phyloP scores from a whole-genome alignment of 2,797 vertebrate species.

The Syngnathus acus region DNA sequence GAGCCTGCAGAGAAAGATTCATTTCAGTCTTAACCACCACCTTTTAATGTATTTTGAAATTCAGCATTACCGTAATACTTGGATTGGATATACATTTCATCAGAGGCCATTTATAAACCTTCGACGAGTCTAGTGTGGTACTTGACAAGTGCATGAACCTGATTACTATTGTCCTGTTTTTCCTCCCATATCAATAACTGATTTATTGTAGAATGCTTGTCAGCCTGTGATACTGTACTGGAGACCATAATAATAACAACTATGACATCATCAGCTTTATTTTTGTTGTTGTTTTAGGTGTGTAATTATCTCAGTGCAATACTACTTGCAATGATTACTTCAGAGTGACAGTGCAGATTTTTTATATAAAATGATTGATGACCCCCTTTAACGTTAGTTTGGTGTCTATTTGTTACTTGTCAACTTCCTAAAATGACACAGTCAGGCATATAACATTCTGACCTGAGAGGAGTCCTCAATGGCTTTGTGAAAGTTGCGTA shows the following conservation, averaged over 20 bases:
- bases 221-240: background rate
- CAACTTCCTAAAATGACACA: background rate
- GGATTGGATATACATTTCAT: background rate
- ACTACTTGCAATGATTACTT: background rate
- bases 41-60: background rate
- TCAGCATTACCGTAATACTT: background rate
- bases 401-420: background rate
- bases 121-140: background rate
- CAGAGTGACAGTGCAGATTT: background rate
- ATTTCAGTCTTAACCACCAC: background rate
- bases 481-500: conserved; percentile 87
- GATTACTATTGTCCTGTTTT: background rate
- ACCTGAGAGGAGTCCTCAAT: conserved; percentile 89
- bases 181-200: background rate
- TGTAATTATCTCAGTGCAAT: background rate
- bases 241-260: no score
- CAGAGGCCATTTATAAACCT: background rate
- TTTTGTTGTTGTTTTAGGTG: background rate
- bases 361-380: background rate
- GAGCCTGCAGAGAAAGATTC: conserved; percentile 67
- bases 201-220: background rate
- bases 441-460: background rate
- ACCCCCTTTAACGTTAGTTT: background rate
- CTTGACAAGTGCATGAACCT: background rate
- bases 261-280: background rate